These are phyloP conservation scores for Notarius lentiginosus DNA, from an alignment of 2,113 vertebrate genomes.

Conservation along the genomic window DNA sequence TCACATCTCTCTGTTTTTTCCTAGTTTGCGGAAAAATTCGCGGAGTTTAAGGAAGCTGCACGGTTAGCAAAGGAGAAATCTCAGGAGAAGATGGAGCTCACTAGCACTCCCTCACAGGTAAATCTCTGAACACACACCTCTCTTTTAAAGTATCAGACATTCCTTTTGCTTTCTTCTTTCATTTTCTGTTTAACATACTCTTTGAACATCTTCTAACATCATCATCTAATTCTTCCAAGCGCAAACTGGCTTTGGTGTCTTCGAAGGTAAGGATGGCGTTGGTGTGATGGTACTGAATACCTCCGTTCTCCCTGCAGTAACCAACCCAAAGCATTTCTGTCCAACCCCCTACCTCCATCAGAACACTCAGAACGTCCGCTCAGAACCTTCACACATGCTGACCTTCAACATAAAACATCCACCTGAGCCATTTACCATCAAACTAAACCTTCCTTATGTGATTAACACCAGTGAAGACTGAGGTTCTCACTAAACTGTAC, in stretches of 20 bases:
- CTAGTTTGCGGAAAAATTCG: constrained; percentile 97
- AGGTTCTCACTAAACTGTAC: background rate
- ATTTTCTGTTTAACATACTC: background rate
- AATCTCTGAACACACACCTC: background rate
- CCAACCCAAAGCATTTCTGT: constrained; percentile 11
- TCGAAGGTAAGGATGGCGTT: constrained; percentile 34
- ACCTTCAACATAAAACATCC: background rate
- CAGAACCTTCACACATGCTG: constrained; percentile 2
- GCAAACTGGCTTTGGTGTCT: constrained; percentile 27
- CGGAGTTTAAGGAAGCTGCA: constrained; percentile 97
- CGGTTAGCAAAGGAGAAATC: constrained; percentile 95
- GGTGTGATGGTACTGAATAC: background rate
- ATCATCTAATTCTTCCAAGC: constrained; percentile 24
- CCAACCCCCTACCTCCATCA: constrained; percentile 7
- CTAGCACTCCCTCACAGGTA: constrained; percentile 95
- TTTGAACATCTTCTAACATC: constrained; percentile 3
- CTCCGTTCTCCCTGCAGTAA: constrained; percentile 1
- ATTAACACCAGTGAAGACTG: background rate
- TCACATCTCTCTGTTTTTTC: background rate
- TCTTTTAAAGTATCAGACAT: background rate
- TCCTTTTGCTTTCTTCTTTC: background rate
- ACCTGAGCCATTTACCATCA: background rate
- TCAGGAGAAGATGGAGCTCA: constrained; percentile 96
- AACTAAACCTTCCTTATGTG: constrained; percentile 8
- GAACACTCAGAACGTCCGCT: constrained; percentile 9